Base-by-base conservation (phyloP, 2,113 vertebrate species). In the Hemicordylus capensis region DNA sequence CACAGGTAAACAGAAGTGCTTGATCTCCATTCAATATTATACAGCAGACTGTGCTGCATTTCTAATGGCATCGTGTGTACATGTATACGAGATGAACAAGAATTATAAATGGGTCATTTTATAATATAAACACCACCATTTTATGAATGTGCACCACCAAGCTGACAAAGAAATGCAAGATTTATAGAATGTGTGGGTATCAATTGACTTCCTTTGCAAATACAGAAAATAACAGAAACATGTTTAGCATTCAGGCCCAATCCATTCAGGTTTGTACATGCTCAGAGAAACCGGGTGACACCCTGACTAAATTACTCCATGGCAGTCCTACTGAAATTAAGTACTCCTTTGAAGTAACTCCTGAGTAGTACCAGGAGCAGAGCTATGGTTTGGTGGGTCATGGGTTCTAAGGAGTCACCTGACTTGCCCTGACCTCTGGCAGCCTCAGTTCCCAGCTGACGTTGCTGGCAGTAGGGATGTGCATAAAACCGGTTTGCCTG, bases 1-100 rank as follows among this genome's bases (percentile, higher is more conserved):
- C 90, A 93, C 89, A 91, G 92, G 94, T 95, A 94, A 95, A 95
- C 93, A 94, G 91, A 93, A 93, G 86, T 88, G 91, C 91, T 93
- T 95, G 92, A 93, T 93, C 93, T 95, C 92, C 89, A 90, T 93
- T 94, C 94, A 93, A 88, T 89, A 88, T 85, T 76, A 86, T 63
- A 76, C 85, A 94, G 89, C 85, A 94, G 81, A 78, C 89, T 88
- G 86, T 54, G 91, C 91, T 89, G 92, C 90, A 93, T 92, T 93
- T 92, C 94, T 93, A 94, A 93, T 90, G 76, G 89, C 85, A 90
- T 92, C 88, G 84, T 87, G 89, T 51, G 78, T 85, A 92, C 90
- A 92, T 90, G 88, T 72, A 85, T 93, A 93, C 85, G 91, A 94
- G 93, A 94, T 92, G 94, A 93, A 91, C 90, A 90, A 87, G 89